Evolutionary conservation across 2,113 vertebrate species (phyloP).

Genomic region (Eretmochelys imbricata): DNA sequence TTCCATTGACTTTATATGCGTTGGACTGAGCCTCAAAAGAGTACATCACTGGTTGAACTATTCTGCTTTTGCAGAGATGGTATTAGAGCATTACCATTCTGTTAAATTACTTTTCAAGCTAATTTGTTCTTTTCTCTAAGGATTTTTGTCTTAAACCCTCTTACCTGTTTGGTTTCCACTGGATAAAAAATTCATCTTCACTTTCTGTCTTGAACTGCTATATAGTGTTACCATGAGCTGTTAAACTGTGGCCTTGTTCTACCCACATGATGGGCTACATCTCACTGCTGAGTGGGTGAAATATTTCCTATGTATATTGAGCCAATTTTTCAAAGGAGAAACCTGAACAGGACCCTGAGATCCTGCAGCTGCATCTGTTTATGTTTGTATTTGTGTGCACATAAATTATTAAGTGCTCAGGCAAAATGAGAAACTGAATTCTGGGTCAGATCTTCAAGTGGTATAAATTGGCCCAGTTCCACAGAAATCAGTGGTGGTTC

Average conservation of each 20-base stretch:
- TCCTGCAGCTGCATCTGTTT: not conserved
- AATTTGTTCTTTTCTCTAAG: conserved; percentile 36
- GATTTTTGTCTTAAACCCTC: conserved; percentile 23
- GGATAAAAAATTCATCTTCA: not conserved
- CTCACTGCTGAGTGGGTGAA: not conserved
- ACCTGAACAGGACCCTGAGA: not conserved
- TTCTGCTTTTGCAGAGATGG: conserved; percentile 24
- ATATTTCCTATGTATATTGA: not conserved
- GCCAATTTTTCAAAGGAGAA: not conserved
- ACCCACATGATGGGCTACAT: not conserved
- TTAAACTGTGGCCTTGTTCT: not conserved
- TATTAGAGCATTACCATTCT: conserved; percentile 45
- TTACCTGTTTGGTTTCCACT: conserved; percentile 16
- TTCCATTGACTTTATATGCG: conserved; percentile 15
- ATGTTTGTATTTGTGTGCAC: too few species aligned
- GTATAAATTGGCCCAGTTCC: not conserved
- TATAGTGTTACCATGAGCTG: not conserved
- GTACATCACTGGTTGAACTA: conserved; percentile 22
- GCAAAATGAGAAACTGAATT: not conserved
- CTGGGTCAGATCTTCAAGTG: not conserved
- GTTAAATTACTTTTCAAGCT: conserved; percentile 60
- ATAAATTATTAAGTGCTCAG: not conserved
- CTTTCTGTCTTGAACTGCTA: conserved; percentile 1
- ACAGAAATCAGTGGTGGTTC: not conserved
- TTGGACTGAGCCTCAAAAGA: not conserved